A percentile compares a stretch with the other conserved stretches of the same genome.
These are phyloP conservation scores for Neoascia interrupta DNA, from an alignment of 2,888 invertebrate genomes.

Conservation along the genomic window DNA sequence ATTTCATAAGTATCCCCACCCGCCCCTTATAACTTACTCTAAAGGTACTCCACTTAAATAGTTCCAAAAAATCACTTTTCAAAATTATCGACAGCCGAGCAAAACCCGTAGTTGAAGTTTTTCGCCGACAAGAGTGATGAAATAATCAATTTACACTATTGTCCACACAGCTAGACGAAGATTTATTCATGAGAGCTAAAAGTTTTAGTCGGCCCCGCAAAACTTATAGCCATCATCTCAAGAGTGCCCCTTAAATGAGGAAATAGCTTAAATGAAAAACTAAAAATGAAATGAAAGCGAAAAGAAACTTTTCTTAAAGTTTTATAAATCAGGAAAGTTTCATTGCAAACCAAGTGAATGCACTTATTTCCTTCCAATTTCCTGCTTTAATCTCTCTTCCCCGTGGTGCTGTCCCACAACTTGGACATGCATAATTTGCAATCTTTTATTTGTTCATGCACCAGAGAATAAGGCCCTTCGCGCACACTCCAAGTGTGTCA, in stretches of 20 bases:
- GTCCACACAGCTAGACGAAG: background rate
- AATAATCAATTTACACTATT: constrained; percentile 22
- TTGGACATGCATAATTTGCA: background rate
- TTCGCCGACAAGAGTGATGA: background rate
- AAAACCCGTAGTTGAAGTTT: too few relatives aligned
- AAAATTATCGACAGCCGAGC: too few relatives aligned
- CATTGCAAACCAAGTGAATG: constrained; percentile 37
- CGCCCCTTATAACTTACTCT: too few relatives aligned
- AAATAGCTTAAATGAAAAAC: background rate
- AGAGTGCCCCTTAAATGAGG: background rate
- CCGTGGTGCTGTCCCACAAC: background rate
- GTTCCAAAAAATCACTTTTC: too few relatives aligned
- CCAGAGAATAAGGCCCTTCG: background rate
- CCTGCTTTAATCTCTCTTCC: background rate
- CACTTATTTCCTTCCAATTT: constrained; percentile 49
- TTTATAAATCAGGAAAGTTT: constrained; percentile 46
- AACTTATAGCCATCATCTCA: constrained; percentile 11
- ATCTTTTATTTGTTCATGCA: background rate
- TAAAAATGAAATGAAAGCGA: background rate
- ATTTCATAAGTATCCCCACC: too few relatives aligned
- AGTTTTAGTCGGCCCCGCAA: constrained; percentile 14
- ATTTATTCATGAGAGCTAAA: constrained; percentile 20
- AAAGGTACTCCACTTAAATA: too few relatives aligned
- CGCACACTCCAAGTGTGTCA: constrained; percentile 5
- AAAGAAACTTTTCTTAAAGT: constrained; percentile 16